A percentile compares a stretch with the other conserved stretches of the same genome.
phyloP scores from a whole-genome alignment of 2,797 vertebrate genomes.

The Pteropus rufus region DNA sequence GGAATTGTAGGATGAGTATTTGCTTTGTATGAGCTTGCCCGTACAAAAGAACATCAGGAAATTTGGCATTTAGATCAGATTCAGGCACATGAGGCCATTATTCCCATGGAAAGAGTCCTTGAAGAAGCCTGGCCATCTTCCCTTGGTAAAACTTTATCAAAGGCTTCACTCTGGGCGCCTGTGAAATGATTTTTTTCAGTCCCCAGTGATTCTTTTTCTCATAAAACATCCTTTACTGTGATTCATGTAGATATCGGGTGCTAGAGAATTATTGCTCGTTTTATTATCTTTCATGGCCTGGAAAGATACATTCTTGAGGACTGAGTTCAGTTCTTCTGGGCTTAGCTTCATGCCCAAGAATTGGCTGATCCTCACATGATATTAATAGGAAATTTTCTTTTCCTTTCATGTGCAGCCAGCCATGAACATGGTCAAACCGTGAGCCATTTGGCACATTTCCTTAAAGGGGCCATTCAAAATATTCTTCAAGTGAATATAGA shows the following conservation, averaged over 20 bases:
- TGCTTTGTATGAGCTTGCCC: neutral
- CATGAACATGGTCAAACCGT: conserved; percentile 88
- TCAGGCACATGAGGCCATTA: neutral
- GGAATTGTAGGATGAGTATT: neutral
- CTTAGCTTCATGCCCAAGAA: neutral
- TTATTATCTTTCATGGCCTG: neutral
- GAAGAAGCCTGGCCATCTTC: neutral
- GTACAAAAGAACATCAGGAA: no score
- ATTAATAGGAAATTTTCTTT: conserved; percentile 82
- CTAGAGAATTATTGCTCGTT: neutral
- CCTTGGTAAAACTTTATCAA: neutral
- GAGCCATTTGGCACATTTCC: conserved; percentile 78
- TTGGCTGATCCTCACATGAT: conserved; percentile 82
- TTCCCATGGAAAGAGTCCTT: neutral
- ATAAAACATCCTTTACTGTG: neutral
- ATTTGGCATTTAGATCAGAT: neutral
- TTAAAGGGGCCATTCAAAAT: neutral
- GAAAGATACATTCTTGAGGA: neutral
- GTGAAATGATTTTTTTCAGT: neutral
- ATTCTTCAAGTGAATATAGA: neutral
- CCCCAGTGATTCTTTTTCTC: conserved; percentile 16
- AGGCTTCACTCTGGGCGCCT: neutral
- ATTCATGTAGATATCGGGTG: fast-evolving
- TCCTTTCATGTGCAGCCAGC: conserved; percentile 83
- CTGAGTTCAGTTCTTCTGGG: neutral